Percentiles rank a stretch among this genome's conserved stretches.
These are phyloP conservation scores for Agapornis roseicollis DNA, from an alignment of 2,113 vertebrate genomes.

Conservation along the genomic window DNA sequence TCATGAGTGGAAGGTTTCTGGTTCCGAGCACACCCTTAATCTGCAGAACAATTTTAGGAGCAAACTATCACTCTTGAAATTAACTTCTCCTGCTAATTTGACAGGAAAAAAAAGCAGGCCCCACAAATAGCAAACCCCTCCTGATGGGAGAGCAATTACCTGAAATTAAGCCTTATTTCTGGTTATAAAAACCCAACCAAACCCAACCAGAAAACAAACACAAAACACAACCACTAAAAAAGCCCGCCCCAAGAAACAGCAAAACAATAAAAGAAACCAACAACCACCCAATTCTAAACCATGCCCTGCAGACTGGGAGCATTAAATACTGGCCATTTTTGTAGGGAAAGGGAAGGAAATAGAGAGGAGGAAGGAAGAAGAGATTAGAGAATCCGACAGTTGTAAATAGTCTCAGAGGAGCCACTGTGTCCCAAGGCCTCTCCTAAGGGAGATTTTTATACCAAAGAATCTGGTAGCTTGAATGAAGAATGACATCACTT, in stretches of 20 bases:
- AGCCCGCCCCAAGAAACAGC: neutral
- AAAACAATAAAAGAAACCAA: neutral
- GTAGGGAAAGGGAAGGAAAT: conserved; percentile 62
- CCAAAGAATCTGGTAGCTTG: conserved; percentile 68
- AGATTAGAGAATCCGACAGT: conserved; percentile 72
- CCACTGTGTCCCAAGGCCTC: conserved; percentile 71
- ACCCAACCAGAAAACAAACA: neutral
- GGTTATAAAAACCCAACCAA: conserved; percentile 56
- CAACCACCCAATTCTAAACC: conserved; percentile 27
- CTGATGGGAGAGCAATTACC: conserved; percentile 72
- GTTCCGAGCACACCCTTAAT: neutral
- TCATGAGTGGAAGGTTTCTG: neutral
- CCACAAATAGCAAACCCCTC: conserved; percentile 70
- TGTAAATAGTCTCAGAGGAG: conserved; percentile 78
- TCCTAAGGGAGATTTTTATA: conserved; percentile 65
- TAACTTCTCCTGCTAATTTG: conserved; percentile 58
- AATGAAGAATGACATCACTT: conserved; percentile 75
- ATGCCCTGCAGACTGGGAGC: conserved; percentile 38
- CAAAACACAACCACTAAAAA: neutral
- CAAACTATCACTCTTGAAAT: conserved; percentile 55
- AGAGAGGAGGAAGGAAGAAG: conserved; percentile 68
- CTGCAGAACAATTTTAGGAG: conserved; percentile 65
- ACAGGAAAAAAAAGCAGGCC: conserved; percentile 50
- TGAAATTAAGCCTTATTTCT: conserved; percentile 77
- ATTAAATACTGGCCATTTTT: conserved; percentile 31